Evolutionary conservation across 1,140 invertebrate species (phyloP), one percentile per base, ranked within the genome.

Genomic region (Gerris buenoi): DNA sequence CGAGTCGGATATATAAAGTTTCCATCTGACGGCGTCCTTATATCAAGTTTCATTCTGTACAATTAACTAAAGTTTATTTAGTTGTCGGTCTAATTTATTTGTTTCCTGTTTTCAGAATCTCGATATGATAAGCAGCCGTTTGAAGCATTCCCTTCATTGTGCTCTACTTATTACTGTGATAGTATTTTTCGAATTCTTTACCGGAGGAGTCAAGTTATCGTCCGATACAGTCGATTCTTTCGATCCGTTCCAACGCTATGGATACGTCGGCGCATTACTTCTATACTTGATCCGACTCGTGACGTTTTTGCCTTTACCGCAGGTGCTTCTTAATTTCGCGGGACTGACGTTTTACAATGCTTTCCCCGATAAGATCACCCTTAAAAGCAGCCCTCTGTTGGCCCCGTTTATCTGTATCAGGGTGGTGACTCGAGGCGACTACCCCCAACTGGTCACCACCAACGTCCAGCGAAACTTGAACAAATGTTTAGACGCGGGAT

Each of bases 331-430:
- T 77, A 97, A 97, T 78, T 93, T 95, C 76, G 81, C 90, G 67
- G 95, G 94, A 64, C 78, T 98, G 27, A 85, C 90, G 28, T 83
- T 93, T 68, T 98, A 94, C 77, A 97, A 98, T 81, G 90, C 92
- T 66, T 98, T 98, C 77, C 92, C 93, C 33, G 90, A 93, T 70
- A 94, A 93, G 81, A 91, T 97, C 2, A 81, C 86, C 67, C 80
- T 97, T 1, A 94, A 95, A 78, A 89, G 89, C 5, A 93, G 91
- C 1, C 93, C 92, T 14, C 77, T 97, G 5, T 77, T 96, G 68
- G 93, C 93, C 23, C 95, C 96, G 2, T 97, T 97, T 76, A 88
- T 98, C 63, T 97, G 94, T 76, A 91, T 98, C 69, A 83, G 96
- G 65, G 86, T 97, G 5, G 96, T 99, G 0, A 98, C 96, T 0